Base-by-base conservation (phyloP, 2,797 vertebrate species). In the Urophycis tenuis region DNA sequence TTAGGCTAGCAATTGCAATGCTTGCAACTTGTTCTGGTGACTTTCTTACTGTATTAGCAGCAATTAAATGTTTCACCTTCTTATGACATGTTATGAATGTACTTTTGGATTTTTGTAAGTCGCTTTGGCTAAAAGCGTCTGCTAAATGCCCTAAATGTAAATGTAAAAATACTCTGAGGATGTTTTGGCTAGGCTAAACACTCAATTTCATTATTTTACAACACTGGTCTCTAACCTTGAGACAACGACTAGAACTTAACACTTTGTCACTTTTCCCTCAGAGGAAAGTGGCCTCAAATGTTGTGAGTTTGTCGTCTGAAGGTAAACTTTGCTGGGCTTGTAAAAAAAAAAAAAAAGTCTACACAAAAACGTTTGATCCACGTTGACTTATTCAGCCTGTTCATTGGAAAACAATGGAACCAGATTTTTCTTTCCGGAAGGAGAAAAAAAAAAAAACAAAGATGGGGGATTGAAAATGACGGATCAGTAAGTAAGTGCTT, bases 401-500 rank as follows among this genome's bases (percentile, higher is more conserved):
- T 64, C 3, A 64, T 64, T 64, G 53, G n/a, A n/a, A 64, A 64
- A 64, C n/a, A 64, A 64, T 64, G n/a, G n/a, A n/a, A n/a, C n/a
- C n/a, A 1, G 53, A 64, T 25, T 64, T 49, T 25, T 64, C 22
- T 29, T 64, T n/a, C n/a, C n/a, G n/a, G n/a, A 64, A 64, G 25
- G 9, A 64, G n/a, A 53, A 53, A n/a, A 22, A 53, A 53, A 22
- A 53, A n/a, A 53, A 53, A n/a, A 7, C 1, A 64, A 64, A 64
- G 9, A 64, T 64, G 11, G 25, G 11, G 8, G 25, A 25, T 2
- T 64, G n/a, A n/a, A 29, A 64, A n/a, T 3, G 29, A 64, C 1
- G 9, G 9, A n/a, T 12, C 10, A 64, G 22, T 29, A 25, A 25
- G 12, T 64, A 25, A 25, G n/a, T 3, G 8, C 60, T 64, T 29